Percentiles rank a stretch among this genome's conserved stretches.
phyloP scores from a whole-genome alignment of 1,140 invertebrate genomes.

The Tribolium castaneum region DNA sequence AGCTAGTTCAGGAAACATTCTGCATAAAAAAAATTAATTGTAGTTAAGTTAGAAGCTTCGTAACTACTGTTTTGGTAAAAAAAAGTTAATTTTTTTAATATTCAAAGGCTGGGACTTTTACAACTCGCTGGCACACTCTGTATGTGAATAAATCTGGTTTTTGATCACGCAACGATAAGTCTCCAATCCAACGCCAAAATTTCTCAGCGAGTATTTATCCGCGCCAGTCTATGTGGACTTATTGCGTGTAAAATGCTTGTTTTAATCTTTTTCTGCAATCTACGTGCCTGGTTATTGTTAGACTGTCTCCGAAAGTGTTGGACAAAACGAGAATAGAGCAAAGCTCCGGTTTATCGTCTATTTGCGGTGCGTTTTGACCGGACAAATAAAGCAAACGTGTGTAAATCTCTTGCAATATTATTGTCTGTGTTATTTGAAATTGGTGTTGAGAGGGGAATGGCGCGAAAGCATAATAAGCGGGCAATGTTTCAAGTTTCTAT shows the following conservation, averaged over 20 bases:
- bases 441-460: neutral
- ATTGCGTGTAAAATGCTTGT: neutral
- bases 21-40: no score
- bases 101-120: no score
- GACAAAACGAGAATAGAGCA: neutral
- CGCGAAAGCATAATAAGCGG: slow-evolving; percentile 4
- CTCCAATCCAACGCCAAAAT: neutral
- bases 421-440: neutral
- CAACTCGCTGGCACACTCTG: no score
- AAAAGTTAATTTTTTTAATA: no score
- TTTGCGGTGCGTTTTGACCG: neutral
- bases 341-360: neutral
- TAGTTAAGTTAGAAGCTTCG: no score
- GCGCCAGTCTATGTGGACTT: neutral
- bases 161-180: neutral
- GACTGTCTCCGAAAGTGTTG: slow-evolving; percentile 12
- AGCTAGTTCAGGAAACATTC: no score
- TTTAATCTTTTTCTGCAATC: slow-evolving; percentile 29
- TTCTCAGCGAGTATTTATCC: neutral
- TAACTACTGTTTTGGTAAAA: no score
- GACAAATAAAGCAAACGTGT: neutral
- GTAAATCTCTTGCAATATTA: slow-evolving; percentile 9
- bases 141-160: neutral
- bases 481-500: slow-evolving; percentile 20
- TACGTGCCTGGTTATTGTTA: slow-evolving; percentile 27